phyloP scores from a whole-genome alignment of 2,888 invertebrate species.

The Tetragonisca angustula region DNA sequence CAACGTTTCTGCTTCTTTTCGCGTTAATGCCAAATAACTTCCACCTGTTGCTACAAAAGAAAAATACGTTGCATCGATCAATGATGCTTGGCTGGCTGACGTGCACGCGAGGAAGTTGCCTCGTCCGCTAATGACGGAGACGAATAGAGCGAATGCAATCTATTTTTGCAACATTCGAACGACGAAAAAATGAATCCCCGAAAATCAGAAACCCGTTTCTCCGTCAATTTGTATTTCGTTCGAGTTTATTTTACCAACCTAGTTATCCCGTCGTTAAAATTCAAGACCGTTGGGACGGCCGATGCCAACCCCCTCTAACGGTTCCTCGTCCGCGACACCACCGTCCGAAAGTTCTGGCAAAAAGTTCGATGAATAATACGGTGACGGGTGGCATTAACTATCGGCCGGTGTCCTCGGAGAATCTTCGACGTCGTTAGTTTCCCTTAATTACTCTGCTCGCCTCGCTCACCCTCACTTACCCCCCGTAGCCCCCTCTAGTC shows the following conservation, averaged over 20 bases:
- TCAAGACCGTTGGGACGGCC: not conserved
- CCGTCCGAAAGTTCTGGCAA: not conserved
- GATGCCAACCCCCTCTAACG: not conserved
- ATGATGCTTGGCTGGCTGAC: not conserved
- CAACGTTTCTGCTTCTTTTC: constrained; percentile 15
- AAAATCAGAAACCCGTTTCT: not conserved
- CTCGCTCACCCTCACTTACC: not conserved
- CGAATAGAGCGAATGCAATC: too few relatives aligned
- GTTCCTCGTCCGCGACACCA: too few relatives aligned
- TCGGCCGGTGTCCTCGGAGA: constrained; percentile 12
- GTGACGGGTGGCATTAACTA: constrained; percentile 5
- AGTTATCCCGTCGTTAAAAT: not conserved
- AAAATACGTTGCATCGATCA: constrained; percentile 54
- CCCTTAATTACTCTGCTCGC: constrained; percentile 46
- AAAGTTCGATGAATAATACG: constrained; percentile 43
- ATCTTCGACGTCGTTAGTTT: constrained; percentile 50
- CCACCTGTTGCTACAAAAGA: constrained; percentile 70
- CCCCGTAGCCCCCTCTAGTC: not conserved
- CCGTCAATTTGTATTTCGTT: not conserved
- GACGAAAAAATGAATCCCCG: too few relatives aligned
- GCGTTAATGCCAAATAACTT: constrained; percentile 47
- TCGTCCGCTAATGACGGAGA: too few relatives aligned
- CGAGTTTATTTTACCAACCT: not conserved
- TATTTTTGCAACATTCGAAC: not conserved
- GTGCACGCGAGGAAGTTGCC: not conserved